Percentiles rank a stretch among this genome's conserved stretches.
These are phyloP conservation scores for Nesidiocoris tenuis DNA, from an alignment of 2,888 invertebrate species.

Conservation along the genomic window DNA sequence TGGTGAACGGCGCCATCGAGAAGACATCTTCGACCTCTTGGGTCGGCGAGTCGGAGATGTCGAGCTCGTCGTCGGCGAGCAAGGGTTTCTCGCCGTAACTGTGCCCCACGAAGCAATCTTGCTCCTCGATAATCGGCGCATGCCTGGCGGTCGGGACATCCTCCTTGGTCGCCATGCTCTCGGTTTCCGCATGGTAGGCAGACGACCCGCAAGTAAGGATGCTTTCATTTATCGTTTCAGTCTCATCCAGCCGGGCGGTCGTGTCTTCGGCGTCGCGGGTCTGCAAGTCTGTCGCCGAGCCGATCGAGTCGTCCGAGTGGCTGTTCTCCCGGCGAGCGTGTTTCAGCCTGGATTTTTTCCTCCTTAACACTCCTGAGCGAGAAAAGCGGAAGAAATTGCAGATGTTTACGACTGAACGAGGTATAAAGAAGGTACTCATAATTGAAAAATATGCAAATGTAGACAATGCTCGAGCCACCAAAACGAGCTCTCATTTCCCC, in stretches of 20 bases:
- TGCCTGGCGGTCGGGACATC: conserved; percentile 52
- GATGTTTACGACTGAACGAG: too few relatives aligned
- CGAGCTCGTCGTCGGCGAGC: conserved; percentile 74
- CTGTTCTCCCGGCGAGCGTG: conserved; percentile 38
- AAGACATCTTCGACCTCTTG: conserved; percentile 62
- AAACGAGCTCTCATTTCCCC: background rate
- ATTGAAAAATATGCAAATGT: too few relatives aligned
- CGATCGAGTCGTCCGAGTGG: conserved; percentile 66
- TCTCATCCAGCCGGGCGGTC: conserved; percentile 56
- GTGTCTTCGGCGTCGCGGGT: conserved; percentile 59
- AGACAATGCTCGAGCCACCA: background rate
- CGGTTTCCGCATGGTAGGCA: conserved; percentile 71
- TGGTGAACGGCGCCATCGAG: conserved; percentile 66
- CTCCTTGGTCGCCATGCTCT: conserved; percentile 60
- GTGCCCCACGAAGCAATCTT: conserved; percentile 66
- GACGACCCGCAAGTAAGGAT: conserved; percentile 68
- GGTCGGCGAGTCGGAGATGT: conserved; percentile 57
- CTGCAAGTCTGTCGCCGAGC: conserved; percentile 69
- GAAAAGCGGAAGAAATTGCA: background rate
- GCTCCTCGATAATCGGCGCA: conserved; percentile 55
- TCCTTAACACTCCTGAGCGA: conserved; percentile 31
- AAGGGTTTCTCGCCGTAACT: conserved; percentile 74
- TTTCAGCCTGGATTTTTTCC: conserved; percentile 37
- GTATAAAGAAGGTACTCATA: too few relatives aligned
- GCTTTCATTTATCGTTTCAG: conserved; percentile 63